A percentile compares a stretch with the other conserved stretches of the same genome.
These are phyloP conservation scores for Poecilia picta DNA, from an alignment of 2,797 vertebrate genomes.

Conservation along the genomic window DNA sequence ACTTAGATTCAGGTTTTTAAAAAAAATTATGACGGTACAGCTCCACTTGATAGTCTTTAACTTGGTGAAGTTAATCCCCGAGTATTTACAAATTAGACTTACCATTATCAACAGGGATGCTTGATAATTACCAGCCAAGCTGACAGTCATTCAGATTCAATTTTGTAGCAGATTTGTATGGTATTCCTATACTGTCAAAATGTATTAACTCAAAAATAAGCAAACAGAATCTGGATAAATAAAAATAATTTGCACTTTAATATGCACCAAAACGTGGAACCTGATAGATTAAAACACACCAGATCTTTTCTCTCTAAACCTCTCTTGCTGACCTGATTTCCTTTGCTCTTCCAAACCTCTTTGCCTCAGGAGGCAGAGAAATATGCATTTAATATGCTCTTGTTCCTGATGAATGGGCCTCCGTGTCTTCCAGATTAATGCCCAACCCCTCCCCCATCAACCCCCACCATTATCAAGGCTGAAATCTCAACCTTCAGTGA, in stretches of 20 bases:
- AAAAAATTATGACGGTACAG: not conserved
- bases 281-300: constrained; percentile 17
- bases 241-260: constrained; percentile 51
- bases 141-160: not conserved
- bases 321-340: not conserved
- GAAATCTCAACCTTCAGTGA: constrained; percentile 21
- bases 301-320: constrained; percentile 5
- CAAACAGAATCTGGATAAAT: not conserved
- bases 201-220: not conserved
- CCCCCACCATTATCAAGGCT: constrained; percentile 15
- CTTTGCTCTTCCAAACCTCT: not conserved
- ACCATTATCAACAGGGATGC: constrained; percentile 30
- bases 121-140: not conserved
- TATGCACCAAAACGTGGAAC: constrained; percentile 17
- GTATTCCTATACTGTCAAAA: not conserved
- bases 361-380: constrained; percentile 20
- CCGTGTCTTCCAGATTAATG: constrained; percentile 16
- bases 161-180: fast-evolving
- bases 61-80: constrained; percentile 24
- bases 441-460: constrained; percentile 44
- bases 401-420: constrained; percentile 28
- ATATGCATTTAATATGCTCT: constrained; percentile 50
- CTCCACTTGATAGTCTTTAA: constrained; percentile 30
- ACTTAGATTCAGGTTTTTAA: not conserved
- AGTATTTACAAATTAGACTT: constrained; percentile 13